Evolutionary conservation across 1,140 invertebrate genomes (phyloP).

Genomic region (Thereuonema tuberculata): DNA sequence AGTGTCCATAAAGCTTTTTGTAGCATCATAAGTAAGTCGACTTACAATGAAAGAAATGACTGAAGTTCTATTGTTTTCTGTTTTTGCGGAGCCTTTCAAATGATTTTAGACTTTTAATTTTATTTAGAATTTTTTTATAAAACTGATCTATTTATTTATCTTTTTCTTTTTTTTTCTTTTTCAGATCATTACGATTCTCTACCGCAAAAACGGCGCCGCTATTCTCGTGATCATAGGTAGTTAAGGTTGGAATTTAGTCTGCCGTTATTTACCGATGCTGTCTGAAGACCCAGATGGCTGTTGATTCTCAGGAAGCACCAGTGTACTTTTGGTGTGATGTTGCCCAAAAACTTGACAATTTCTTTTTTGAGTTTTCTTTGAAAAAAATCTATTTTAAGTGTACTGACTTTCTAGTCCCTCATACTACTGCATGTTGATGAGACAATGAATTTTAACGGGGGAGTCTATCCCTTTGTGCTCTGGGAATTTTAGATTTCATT

Average conservation of each 20-base stretch:
- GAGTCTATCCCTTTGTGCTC: no score
- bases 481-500: no score
- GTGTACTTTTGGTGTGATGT: background rate
- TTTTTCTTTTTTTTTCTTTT: background rate
- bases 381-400: background rate
- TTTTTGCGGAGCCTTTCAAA: no score
- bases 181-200: slow-evolving; percentile 9
- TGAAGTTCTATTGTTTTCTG: no score
- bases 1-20: no score
- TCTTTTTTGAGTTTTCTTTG: background rate
- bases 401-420: background rate
- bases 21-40: no score
- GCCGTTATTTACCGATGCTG: background rate
- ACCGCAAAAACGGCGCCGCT: slow-evolving; percentile 9
- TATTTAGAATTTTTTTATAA: background rate
- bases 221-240: slow-evolving; percentile 11
- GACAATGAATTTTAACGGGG: no score
- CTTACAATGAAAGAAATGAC: no score
- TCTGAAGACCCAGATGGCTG: background rate
- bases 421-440: no score
- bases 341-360: background rate
- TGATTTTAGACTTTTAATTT: no score
- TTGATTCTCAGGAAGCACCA: background rate
- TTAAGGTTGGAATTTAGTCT: background rate
- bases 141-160: background rate